Base-by-base conservation (phyloP, 1,140 invertebrate genomes). In the Whitmania pigra region DNA sequence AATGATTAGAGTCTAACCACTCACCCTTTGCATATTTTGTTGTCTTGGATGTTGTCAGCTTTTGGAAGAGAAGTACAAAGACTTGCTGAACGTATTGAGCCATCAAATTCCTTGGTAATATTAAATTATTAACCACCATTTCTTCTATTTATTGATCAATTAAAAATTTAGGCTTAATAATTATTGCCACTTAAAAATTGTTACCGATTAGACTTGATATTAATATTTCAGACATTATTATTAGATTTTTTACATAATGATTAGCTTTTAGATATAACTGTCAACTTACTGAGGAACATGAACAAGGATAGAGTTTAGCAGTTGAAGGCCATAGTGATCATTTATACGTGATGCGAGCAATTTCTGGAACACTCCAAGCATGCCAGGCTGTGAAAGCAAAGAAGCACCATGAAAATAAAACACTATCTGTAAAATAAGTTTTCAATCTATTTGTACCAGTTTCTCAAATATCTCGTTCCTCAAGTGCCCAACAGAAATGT, bases 281-380 rank as follows among this genome's bases (percentile, higher is more conserved):
- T 84, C 81, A 18, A 83, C 88, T 88, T 84, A 89, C 87, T 82
- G 82, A 72, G 88, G 86, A 49, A 74, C 22, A 31, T 60, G 17
- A 15, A 88, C 87, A 55, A 96, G 85, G 69, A 97, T 86, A 69
- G 85, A 87, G 81, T 94, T 90, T 31, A 98, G 85, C 1, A 99
- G 82, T 78, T 90, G 87, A 80, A 98, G 97, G 36, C 94, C 95
- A 84, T 97, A 93, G 77, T 97, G 92, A 82, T 98, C 95, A 79
- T 97, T 94, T 0, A 88, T 86, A 84, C 94, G 95, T 0, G 93
- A 96, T 5, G 93, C 90, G 75, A 97, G 93, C 73, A 98, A 83
- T 83, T 97, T 97, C 80, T 97, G 94, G 80, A 96, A 98, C 22
- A 97, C 89, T 27, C 94, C 94, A 15, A 99, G 81, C 73, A 97